phyloP scores from a whole-genome alignment of 1,140 invertebrate genomes.

The Capitella teleta region DNA sequence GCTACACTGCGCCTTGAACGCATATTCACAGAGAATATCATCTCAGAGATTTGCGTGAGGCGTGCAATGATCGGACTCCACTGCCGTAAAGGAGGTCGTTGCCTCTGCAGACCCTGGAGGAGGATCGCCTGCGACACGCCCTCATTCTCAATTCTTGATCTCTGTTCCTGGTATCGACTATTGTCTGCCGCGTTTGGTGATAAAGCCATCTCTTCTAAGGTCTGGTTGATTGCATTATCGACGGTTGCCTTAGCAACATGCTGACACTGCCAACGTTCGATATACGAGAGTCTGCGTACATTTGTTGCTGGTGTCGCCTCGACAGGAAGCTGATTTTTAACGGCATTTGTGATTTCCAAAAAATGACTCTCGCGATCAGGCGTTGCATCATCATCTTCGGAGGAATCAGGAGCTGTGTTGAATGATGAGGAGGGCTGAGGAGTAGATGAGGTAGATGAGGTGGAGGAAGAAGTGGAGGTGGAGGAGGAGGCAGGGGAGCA shows the following conservation, averaged over 20 bases:
- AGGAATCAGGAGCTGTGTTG: neutral
- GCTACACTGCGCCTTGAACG: neutral
- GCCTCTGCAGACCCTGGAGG: slow-evolving; percentile 48
- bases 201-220: slow-evolving; percentile 53
- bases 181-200: slow-evolving; percentile 44
- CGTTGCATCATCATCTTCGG: neutral
- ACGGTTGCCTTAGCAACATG: slow-evolving; percentile 58
- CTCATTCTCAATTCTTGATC: slow-evolving; percentile 52
- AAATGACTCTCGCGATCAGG: neutral
- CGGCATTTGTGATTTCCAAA: neutral
- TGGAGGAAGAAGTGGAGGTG: too few species aligned
- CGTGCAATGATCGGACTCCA: neutral
- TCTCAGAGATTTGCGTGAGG: neutral
- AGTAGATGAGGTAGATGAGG: neutral
- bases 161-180: slow-evolving; percentile 26
- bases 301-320: neutral
- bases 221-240: slow-evolving; percentile 60
- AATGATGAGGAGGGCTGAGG: neutral
- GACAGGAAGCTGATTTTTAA: neutral
- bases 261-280: slow-evolving; percentile 54
- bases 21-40: neutral
- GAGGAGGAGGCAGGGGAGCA: too few species aligned
- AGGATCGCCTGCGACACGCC: slow-evolving; percentile 54
- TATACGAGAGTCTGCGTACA: neutral
- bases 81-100: neutral